These are phyloP conservation scores for Paramormyrops kingsleyae DNA, from an alignment of 2,113 vertebrate genomes.

Conservation along the genomic window DNA sequence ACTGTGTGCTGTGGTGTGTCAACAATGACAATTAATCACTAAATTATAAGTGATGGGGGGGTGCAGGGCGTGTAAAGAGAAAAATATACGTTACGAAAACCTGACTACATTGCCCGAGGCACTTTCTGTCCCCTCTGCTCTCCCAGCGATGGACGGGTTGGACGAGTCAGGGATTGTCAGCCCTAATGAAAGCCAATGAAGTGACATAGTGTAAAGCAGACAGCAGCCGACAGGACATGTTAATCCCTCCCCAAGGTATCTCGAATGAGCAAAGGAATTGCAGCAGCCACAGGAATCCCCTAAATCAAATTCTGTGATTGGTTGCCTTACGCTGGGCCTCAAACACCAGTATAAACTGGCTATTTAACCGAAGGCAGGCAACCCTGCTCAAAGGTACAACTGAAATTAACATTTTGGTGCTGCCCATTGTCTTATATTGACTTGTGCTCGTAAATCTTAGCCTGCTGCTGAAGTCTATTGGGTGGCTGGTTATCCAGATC, in stretches of 20 bases:
- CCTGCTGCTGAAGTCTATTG: neutral
- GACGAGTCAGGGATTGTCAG: neutral
- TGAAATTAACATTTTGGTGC: neutral
- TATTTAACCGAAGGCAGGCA: neutral
- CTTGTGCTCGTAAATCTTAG: neutral
- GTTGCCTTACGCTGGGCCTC: neutral
- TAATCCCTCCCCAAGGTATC: neutral
- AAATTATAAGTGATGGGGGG: constrained; percentile 18
- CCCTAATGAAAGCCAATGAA: neutral
- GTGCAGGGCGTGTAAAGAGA: too few species aligned
- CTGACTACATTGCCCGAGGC: neutral
- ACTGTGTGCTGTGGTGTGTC: too few species aligned
- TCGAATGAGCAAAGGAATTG: too few species aligned
- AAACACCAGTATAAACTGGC: neutral
- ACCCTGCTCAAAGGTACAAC: neutral
- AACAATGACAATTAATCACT: too few species aligned
- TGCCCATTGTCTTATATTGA: neutral
- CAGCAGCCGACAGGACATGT: neutral
- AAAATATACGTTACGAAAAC: neutral
- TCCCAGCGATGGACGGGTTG: neutral
- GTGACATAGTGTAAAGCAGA: neutral
- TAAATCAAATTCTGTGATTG: neutral
- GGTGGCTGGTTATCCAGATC: too few species aligned
- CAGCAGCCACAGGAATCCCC: neutral
- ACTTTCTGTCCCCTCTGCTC: neutral